These are phyloP conservation scores for Orthonyx spaldingii DNA, from an alignment of 2,113 vertebrate species.

Conservation along the genomic window DNA sequence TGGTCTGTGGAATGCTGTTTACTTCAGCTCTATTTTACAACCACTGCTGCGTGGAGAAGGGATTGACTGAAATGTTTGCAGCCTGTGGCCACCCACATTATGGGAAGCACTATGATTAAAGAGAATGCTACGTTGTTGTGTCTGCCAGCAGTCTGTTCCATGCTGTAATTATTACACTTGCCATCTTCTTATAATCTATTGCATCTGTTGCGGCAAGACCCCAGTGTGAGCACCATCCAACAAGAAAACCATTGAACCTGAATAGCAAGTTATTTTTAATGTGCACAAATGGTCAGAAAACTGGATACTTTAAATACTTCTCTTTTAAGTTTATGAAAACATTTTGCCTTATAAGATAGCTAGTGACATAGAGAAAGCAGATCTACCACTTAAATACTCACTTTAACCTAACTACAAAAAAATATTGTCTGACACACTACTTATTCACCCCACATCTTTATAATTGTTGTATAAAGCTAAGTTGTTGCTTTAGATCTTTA, in stretches of 20 bases:
- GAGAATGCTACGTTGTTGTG: constrained; percentile 39
- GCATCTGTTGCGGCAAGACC: constrained; percentile 71
- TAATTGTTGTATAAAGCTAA: background rate
- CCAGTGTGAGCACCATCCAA: constrained; percentile 16
- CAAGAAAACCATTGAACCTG: constrained; percentile 53
- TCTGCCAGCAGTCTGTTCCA: constrained; percentile 69
- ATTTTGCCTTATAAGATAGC: constrained; percentile 28
- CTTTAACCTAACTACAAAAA: constrained; percentile 47
- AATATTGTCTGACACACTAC: background rate
- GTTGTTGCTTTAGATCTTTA: background rate
- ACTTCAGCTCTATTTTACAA: constrained; percentile 51
- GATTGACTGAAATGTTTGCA: constrained; percentile 14
- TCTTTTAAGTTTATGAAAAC: constrained; percentile 33
- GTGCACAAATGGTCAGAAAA: constrained; percentile 36
- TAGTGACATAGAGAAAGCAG: background rate
- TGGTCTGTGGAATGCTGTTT: constrained; percentile 60
- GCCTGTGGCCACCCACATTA: constrained; percentile 72
- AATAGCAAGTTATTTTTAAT: constrained; percentile 59
- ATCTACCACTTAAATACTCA: background rate
- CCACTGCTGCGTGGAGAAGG: background rate
- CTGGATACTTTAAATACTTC: constrained; percentile 38
- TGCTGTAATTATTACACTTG: constrained; percentile 73
- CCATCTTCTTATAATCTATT: constrained; percentile 71
- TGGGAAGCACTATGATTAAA: constrained; percentile 73
- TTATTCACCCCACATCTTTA: background rate